These are phyloP conservation scores for Bombus affinis DNA, from an alignment of 1,140 invertebrate genomes.

Conservation along the genomic window DNA sequence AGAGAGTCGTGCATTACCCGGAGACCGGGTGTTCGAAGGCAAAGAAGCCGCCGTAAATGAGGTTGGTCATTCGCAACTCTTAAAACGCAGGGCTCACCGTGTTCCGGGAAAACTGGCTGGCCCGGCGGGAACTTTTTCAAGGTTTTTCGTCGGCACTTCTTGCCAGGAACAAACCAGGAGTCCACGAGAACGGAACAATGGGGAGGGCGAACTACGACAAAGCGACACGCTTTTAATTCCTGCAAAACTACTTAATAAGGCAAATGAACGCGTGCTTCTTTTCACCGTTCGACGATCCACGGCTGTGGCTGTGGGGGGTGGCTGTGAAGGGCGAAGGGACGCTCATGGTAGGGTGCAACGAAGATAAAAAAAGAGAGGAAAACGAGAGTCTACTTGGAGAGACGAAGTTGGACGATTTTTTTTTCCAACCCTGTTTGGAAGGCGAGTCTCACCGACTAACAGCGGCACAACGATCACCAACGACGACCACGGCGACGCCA, in stretches of 20 bases:
- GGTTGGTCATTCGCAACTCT: not conserved
- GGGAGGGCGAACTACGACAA: slow-evolving; percentile 51
- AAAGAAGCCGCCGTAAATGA: not conserved
- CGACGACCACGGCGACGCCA: slow-evolving; percentile 45
- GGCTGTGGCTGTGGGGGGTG: not conserved
- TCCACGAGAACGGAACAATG: slow-evolving; percentile 28
- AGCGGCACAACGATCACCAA: slow-evolving; percentile 54
- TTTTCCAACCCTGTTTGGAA: slow-evolving; percentile 41
- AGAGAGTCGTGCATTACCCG: not conserved
- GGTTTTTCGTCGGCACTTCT: slow-evolving; percentile 19
- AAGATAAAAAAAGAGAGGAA: slow-evolving; percentile 21
- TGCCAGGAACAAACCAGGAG: slow-evolving; percentile 5
- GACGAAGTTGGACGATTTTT: slow-evolving; percentile 43
- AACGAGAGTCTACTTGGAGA: not conserved
- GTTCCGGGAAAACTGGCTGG: not conserved
- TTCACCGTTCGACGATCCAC: slow-evolving; percentile 61
- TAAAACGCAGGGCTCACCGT: not conserved
- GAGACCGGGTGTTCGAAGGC: not conserved
- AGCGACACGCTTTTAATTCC: slow-evolving; percentile 70
- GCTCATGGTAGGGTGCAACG: slow-evolving; percentile 12
- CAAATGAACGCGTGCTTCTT: slow-evolving; percentile 71
- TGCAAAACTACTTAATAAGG: slow-evolving; percentile 72
- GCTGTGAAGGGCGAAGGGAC: slow-evolving; percentile 28
- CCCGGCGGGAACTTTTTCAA: not conserved
- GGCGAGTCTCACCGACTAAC: slow-evolving; percentile 59